These are phyloP conservation scores for Acomys russatus DNA, from an alignment of 2,797 vertebrate genomes.

Conservation along the genomic window DNA sequence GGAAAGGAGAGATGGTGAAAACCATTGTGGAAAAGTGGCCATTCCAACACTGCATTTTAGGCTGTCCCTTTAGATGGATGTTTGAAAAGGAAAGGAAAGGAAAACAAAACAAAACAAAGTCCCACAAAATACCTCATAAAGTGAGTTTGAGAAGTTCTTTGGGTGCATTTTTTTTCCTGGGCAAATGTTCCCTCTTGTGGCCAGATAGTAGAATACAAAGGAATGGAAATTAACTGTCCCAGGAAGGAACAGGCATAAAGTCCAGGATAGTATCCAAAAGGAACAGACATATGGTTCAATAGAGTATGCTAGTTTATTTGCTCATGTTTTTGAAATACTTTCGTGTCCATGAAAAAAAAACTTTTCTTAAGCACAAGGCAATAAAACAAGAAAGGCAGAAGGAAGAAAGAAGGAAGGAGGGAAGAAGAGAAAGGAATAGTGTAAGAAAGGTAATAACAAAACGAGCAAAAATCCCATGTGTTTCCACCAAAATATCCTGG, in stretches of 20 bases:
- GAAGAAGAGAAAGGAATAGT: not conserved
- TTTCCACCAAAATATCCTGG: not conserved
- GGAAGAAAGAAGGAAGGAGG: not conserved
- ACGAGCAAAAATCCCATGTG: not conserved
- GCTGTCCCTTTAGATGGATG: not conserved
- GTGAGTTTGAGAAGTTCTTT: not conserved
- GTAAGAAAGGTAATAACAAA: not conserved
- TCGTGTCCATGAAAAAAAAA: not conserved
- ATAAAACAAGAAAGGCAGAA: not conserved
- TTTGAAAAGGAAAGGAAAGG: not conserved
- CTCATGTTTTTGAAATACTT: not conserved
- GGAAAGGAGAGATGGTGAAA: not conserved
- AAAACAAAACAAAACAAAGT: not conserved
- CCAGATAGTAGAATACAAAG: constrained; percentile 65
- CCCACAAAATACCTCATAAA: not conserved
- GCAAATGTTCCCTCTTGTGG: constrained; percentile 76
- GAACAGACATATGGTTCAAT: not conserved
- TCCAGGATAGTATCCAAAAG: not conserved
- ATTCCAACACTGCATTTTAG: not conserved
- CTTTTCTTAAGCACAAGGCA: not conserved
- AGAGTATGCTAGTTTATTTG: not conserved
- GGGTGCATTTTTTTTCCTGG: not conserved
- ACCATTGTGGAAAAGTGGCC: not conserved
- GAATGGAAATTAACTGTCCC: not conserved
- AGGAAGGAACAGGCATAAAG: not conserved